A percentile compares a stretch with the other conserved stretches of the same genome.
phyloP scores from a whole-genome alignment of 2,113 vertebrate species.

The Tachycineta bicolor region DNA sequence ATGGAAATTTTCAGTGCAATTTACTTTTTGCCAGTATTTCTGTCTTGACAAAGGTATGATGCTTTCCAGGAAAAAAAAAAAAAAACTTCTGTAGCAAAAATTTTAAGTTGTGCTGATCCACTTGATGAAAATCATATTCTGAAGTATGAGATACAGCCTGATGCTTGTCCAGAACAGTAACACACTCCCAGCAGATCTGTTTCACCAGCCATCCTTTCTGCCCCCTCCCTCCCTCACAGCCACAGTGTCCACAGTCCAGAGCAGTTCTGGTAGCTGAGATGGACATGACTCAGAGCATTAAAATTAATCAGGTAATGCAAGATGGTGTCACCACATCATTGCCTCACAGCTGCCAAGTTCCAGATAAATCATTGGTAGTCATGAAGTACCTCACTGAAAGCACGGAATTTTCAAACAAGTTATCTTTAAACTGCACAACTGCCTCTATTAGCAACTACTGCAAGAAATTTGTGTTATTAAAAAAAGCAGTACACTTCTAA shows the following conservation, averaged over 20 bases:
- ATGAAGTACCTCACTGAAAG: neutral
- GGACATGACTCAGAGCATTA: neutral
- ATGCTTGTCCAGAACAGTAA: neutral
- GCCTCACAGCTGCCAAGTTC: neutral
- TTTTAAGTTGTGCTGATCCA: neutral
- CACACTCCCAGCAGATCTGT: neutral
- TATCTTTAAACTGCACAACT: neutral
- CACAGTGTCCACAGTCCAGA: accelerated
- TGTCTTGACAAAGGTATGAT: neutral
- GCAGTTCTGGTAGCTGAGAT: neutral
- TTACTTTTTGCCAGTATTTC: neutral
- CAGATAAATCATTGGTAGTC: neutral
- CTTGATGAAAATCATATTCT: neutral
- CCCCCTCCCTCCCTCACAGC: neutral
- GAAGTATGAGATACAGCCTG: neutral
- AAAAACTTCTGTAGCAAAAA: neutral
- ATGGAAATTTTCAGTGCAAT: neutral
- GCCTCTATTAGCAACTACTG: neutral
- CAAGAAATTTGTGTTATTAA: neutral
- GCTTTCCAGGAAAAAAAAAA: neutral
- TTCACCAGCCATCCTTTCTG: neutral
- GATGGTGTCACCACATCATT: neutral
- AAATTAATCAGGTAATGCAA: conserved; percentile 5
- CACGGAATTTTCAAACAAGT: neutral
- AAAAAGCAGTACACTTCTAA: neutral